Conservation (phyloP, 2,888 invertebrate species). For the Deilephila elpenor region DNA sequence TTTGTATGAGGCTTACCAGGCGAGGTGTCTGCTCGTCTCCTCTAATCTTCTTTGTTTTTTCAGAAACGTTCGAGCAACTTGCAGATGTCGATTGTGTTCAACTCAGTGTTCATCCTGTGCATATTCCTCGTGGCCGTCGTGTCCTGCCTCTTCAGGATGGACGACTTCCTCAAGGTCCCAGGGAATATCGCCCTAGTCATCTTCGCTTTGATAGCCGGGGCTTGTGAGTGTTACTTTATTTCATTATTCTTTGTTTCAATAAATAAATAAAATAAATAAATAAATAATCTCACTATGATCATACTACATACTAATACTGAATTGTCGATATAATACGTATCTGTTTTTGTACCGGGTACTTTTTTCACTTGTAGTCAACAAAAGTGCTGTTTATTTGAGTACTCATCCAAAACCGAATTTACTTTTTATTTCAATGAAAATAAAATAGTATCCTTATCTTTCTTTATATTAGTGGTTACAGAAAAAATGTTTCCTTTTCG, state of each 20-base stretch:
- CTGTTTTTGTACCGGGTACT: no score
- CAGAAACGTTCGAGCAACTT: constrained; percentile 72
- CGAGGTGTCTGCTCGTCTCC: background rate
- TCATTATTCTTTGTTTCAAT: constrained; percentile 32
- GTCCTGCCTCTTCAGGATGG: constrained; percentile 69
- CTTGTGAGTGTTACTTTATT: constrained; percentile 52
- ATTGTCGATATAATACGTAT: no score
- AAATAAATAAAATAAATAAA: no score
- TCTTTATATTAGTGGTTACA: no score
- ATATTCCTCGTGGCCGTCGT: constrained; percentile 73
- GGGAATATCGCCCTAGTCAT: constrained; percentile 60
- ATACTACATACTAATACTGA: no score
- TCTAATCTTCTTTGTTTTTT: constrained; percentile 35
- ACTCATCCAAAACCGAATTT: no score
- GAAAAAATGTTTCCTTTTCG: no score
- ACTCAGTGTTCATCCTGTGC: constrained; percentile 77
- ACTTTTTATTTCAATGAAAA: no score
- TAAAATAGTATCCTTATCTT: no score
- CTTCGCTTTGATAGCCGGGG: constrained; percentile 59
- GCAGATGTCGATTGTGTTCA: constrained; percentile 70
- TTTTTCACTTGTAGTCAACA: no score
- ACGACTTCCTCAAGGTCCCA: constrained; percentile 51
- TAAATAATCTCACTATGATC: background rate
- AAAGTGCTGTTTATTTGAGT: no score
- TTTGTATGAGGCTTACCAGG: no score